phyloP scores from a whole-genome alignment of 2,113 vertebrate species.

The Phylloscopus whistleri region DNA sequence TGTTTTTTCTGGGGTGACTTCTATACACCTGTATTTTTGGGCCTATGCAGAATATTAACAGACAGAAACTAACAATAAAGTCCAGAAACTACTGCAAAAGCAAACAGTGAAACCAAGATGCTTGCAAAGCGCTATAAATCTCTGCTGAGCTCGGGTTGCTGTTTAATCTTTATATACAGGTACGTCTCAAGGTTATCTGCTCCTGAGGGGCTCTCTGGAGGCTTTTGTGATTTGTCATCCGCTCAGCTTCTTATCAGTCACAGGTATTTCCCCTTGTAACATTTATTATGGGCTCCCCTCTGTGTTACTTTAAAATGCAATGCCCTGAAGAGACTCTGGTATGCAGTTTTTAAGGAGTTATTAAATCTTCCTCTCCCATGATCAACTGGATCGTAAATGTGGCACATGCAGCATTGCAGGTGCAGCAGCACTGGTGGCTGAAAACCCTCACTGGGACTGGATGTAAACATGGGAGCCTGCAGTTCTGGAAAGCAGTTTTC shows the following conservation, averaged over 20 bases:
- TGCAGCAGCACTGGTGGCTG: neutral
- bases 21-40: slow-evolving; percentile 24
- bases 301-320: neutral
- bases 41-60: slow-evolving; percentile 52
- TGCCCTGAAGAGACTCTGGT: neutral
- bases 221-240: slow-evolving; percentile 52
- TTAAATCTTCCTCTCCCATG: neutral
- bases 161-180: slow-evolving; percentile 76
- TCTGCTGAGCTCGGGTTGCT: slow-evolving; percentile 38
- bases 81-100: slow-evolving; percentile 67
- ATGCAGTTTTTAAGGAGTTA: neutral
- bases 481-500: neutral
- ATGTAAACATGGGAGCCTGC: neutral
- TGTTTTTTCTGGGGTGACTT: slow-evolving; percentile 13
- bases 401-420: neutral
- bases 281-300: slow-evolving; percentile 46
- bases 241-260: slow-evolving; percentile 65
- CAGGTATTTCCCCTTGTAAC: slow-evolving; percentile 60
- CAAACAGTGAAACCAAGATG: slow-evolving; percentile 64
- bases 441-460: neutral
- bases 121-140: slow-evolving; percentile 71
- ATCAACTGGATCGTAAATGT: neutral
- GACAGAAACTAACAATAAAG: slow-evolving; percentile 72
- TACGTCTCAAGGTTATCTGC: slow-evolving; percentile 76
- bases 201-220: slow-evolving; percentile 48